phyloP scores from a whole-genome alignment of 2,113 vertebrate genomes.

The Indicator indicator region DNA sequence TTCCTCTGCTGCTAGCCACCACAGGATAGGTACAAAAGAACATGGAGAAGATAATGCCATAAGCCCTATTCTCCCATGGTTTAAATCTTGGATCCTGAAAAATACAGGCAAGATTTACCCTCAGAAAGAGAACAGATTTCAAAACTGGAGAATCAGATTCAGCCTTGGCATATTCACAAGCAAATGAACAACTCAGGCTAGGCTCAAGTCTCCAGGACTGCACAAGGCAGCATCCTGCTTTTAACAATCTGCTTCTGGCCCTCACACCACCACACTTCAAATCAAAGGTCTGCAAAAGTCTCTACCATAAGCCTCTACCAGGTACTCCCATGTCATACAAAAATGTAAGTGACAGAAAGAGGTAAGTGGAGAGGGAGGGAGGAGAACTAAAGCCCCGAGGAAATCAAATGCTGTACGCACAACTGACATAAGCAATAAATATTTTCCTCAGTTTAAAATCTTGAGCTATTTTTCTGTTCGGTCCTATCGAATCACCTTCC shows the following conservation, averaged over 20 bases:
- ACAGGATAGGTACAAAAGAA: not conserved
- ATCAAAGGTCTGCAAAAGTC: not conserved
- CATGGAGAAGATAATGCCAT: not conserved
- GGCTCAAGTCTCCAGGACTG: not conserved
- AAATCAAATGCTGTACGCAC: not conserved
- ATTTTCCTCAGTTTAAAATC: constrained; percentile 1
- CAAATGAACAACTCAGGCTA: not conserved
- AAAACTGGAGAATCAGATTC: not conserved
- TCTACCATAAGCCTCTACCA: not conserved
- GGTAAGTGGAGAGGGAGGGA: not conserved
- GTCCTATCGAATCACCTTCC: constrained; percentile 35
- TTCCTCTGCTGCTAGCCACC: not conserved
- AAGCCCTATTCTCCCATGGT: not conserved
- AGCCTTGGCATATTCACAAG: not conserved
- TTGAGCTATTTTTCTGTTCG: not conserved
- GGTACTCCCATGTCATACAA: not conserved
- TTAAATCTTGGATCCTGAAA: not conserved
- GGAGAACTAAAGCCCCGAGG: not conserved
- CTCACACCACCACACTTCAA: not conserved
- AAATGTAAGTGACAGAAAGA: not conserved
- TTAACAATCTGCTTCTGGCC: not conserved
- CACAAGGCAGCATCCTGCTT: not conserved
- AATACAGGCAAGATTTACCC: not conserved
- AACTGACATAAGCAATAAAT: constrained; percentile 3
- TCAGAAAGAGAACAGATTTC: not conserved